Evolutionary conservation across 2,113 vertebrate genomes (phyloP), one percentile per base, ranked within the genome.

Genomic region (Platycercus adscitus): DNA sequence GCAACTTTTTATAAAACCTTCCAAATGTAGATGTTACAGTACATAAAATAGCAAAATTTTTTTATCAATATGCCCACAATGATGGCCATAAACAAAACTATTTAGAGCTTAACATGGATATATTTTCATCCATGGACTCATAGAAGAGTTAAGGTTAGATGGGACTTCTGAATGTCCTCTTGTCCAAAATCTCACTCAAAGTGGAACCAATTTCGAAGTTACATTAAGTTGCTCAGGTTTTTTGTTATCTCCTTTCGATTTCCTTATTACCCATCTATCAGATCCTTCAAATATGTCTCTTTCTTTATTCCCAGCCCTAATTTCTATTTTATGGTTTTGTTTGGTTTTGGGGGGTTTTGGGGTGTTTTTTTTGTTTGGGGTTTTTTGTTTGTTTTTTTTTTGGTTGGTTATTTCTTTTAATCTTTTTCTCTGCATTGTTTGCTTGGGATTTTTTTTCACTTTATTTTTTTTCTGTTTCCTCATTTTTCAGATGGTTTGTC

Each of bases 361-460:
- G n/a, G n/a, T n/a, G n/a, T n/a, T n/a, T n/a, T n/a, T n/a, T 31
- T 10, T 37, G 7, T 37, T 37, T 37, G 7, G 16, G 26, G 11
- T 43, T 46, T 46, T 46, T 53, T 29, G 17, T 39, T 39, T 17
- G 26, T 15, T 0, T 28, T 52, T 52, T 28, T 26, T 29, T 53
- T 31, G 29, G 14, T 50, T 50, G 24, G 13, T 13, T 24, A 5
- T 56, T 78, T 73, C 35, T 79, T 6, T 9, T 21, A 6, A 65
- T 20, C 2, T 49, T 35, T 76, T 70, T 10, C 3, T 78, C 17
- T 58, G 2, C 29, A 26, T 24, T 63, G 1, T 28, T 70, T 83
- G 7, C 53, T 55, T 55, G 28, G 10, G 1, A 0, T 43, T 56
- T 28, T 8, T 37, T n/a, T 6, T 23, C 14, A 3, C 3, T 49